phyloP scores from a whole-genome alignment of 2,797 vertebrate species.

The Tachyglossus aculeatus region DNA sequence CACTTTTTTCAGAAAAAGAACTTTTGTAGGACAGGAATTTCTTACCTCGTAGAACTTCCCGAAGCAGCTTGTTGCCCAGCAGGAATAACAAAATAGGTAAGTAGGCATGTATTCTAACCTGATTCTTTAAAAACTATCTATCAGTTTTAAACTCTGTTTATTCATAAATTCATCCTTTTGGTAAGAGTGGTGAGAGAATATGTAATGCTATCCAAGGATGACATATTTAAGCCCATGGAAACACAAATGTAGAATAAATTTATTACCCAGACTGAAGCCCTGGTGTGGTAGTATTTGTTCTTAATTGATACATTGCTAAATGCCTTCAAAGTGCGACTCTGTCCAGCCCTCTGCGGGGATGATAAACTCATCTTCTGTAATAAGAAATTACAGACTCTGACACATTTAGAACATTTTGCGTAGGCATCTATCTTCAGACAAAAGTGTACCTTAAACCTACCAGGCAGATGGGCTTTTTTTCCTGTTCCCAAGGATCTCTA shows the following conservation, averaged over 20 bases:
- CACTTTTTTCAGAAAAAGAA: conserved; percentile 68
- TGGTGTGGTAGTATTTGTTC: background rate
- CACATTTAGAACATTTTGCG: no score
- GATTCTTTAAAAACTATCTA: conserved; percentile 53
- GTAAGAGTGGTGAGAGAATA: conserved; percentile 2
- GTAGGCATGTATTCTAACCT: conserved; percentile 45
- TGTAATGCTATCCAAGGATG: background rate
- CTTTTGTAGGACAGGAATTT: conserved; percentile 65
- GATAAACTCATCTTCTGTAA: no score
- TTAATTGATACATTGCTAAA: background rate
- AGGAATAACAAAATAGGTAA: conserved; percentile 66
- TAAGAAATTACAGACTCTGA: no score
- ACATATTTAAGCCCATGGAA: conserved; percentile 28
- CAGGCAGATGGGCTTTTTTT: no score
- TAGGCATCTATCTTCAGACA: no score
- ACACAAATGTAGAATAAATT: background rate
- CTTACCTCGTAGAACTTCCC: conserved; percentile 66
- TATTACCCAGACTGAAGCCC: no score
- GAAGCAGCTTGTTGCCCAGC: conserved; percentile 58
- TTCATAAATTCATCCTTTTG: conserved; percentile 36
- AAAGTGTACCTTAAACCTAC: no score
- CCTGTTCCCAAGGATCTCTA: no score
- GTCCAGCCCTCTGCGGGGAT: no score
- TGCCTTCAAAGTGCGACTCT: no score
- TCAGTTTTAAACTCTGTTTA: conserved; percentile 37